These are phyloP conservation scores for Carpatolechia fugitivella DNA, from an alignment of 2,888 invertebrate species.

Conservation along the genomic window DNA sequence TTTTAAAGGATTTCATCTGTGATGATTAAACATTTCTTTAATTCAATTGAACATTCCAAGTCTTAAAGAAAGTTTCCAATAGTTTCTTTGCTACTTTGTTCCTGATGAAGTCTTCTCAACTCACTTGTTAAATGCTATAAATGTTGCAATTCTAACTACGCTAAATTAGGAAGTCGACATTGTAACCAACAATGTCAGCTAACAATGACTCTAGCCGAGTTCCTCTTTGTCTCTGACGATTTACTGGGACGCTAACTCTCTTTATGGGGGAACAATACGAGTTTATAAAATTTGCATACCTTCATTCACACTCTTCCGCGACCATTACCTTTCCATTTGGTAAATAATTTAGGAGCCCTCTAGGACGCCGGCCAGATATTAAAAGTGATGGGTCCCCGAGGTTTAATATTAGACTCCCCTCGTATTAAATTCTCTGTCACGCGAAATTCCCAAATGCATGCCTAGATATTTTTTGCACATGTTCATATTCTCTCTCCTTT, in stretches of 20 bases:
- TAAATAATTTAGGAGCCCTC: slow-evolving; percentile 78
- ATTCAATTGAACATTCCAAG: too few species aligned
- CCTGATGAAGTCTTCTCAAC: too few species aligned
- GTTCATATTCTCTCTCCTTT: slow-evolving; percentile 71
- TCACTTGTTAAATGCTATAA: neutral
- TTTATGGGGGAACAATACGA: slow-evolving; percentile 65
- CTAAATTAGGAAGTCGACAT: neutral
- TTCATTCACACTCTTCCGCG: slow-evolving; percentile 73
- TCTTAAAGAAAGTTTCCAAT: too few species aligned
- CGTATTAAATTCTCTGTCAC: slow-evolving; percentile 79
- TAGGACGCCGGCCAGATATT: slow-evolving; percentile 76
- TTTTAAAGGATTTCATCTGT: too few species aligned
- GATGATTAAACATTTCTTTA: too few species aligned
- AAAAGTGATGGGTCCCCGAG: slow-evolving; percentile 79
- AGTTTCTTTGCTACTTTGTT: too few species aligned
- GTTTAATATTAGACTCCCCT: slow-evolving; percentile 79
- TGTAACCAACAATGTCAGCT: neutral
- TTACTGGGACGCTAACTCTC: slow-evolving; percentile 49
- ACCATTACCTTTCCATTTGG: slow-evolving; percentile 79
- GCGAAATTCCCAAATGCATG: slow-evolving; percentile 78
- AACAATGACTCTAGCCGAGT: neutral
- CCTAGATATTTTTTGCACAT: slow-evolving; percentile 78
- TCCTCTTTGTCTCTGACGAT: neutral
- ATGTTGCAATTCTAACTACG: neutral
- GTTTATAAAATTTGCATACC: slow-evolving; percentile 77